Evolutionary conservation across 2,113 vertebrate species (phyloP).

Genomic region (Xiphophorus hellerii): DNA sequence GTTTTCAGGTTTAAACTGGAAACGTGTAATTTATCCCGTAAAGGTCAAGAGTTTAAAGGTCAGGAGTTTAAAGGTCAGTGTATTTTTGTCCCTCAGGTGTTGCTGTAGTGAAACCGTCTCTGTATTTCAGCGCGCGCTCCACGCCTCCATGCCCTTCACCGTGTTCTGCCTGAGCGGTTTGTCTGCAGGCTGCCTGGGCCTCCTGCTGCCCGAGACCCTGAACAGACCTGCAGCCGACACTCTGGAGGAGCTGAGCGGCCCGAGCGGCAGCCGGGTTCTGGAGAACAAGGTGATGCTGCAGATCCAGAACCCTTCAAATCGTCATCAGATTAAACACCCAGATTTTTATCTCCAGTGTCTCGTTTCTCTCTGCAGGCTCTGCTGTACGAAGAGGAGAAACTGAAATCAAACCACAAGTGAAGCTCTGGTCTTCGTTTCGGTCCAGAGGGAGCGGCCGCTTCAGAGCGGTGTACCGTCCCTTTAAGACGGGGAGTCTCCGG

Average conservation of each 20-base stretch:
- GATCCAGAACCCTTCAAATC: too few species aligned
- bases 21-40: too few species aligned
- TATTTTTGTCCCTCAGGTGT: too few species aligned
- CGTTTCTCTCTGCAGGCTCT: constrained; percentile 47
- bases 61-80: too few species aligned
- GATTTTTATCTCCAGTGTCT: not conserved
- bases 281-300: constrained; percentile 69
- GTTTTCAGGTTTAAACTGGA: too few species aligned
- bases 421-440: constrained; percentile 2
- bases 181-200: constrained; percentile 82
- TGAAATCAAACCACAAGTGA: constrained; percentile 32
- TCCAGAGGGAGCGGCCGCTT: not conserved
- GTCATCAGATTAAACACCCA: too few species aligned
- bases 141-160: constrained; percentile 83
- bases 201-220: constrained; percentile 88
- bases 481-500: not conserved
- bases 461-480: too few species aligned
- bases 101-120: not conserved
- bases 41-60: too few species aligned
- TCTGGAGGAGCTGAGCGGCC: constrained; percentile 79
- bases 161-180: constrained; percentile 86
- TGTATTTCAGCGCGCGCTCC: constrained; percentile 77
- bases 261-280: constrained; percentile 71
- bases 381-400: constrained; percentile 48
- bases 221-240: constrained; percentile 82